Evolutionary conservation across 2,888 invertebrate genomes (phyloP).

Genomic region (Phyto melanocephala): DNA sequence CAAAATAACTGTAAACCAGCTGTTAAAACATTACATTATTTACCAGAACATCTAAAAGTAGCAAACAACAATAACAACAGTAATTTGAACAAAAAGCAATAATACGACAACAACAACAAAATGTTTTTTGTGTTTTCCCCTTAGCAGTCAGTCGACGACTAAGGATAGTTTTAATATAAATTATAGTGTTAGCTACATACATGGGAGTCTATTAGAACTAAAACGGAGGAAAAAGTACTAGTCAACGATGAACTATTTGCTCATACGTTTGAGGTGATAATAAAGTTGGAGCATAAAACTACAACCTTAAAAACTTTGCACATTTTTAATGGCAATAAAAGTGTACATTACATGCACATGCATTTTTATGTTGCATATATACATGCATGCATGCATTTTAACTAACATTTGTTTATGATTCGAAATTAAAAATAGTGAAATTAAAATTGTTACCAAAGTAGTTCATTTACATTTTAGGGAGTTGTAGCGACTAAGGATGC

Average conservation of each 20-base stretch:
- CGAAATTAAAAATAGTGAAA: background rate
- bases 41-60: no score
- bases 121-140: background rate
- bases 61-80: background rate
- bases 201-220: background rate
- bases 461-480: background rate
- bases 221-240: background rate
- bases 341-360: background rate
- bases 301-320: conserved; percentile 22
- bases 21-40: conserved; percentile 29
- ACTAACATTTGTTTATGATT: conserved; percentile 23
- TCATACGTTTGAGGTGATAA: background rate
- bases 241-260: conserved; percentile 12
- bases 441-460: background rate
- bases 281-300: conserved; percentile 1
- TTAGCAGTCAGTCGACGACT: background rate
- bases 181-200: background rate
- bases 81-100: background rate
- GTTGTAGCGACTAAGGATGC: background rate
- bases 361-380: background rate
- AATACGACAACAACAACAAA: background rate
- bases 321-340: conserved; percentile 21
- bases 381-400: conserved; percentile 8
- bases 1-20: conserved; percentile 19
- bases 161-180: background rate